Evolutionary conservation across 2,113 vertebrate genomes (phyloP).

Genomic region (Theristicus caerulescens): DNA sequence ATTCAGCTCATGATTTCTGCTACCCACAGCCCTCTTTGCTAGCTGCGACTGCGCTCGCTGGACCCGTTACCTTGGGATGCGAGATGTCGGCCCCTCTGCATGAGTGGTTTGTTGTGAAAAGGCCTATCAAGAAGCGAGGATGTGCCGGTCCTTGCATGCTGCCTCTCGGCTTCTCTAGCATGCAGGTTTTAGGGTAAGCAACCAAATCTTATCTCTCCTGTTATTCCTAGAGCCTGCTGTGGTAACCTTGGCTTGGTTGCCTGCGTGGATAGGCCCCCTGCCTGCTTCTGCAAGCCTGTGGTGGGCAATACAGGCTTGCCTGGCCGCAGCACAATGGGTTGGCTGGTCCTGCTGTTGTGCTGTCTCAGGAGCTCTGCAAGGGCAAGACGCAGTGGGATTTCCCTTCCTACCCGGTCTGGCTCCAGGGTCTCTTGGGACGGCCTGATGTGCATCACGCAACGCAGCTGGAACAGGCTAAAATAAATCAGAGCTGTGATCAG

Average conservation of each 20-base stretch:
- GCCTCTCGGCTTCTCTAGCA: neutral
- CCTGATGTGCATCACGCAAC: neutral
- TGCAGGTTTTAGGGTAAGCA: neutral
- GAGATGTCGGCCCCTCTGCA: neutral
- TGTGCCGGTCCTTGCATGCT: neutral
- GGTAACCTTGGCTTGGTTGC: neutral
- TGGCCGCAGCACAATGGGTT: neutral
- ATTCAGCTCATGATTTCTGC: neutral
- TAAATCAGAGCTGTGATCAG: neutral
- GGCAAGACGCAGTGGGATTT: neutral
- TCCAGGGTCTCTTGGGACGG: neutral
- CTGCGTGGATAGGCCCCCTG: neutral
- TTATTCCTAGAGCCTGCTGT: neutral
- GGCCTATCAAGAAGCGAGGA: neutral
- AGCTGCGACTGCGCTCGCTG: neutral
- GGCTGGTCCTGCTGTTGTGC: neutral
- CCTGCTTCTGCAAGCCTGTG: neutral
- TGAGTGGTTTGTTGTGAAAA: neutral
- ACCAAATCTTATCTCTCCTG: neutral
- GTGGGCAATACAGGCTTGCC: neutral
- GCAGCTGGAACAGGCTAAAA: neutral
- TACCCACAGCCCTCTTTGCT: neutral
- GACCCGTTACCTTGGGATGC: rapidly evolving
- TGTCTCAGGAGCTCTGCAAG: neutral
- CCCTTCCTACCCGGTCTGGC: neutral